phyloP scores from a whole-genome alignment of 1,140 invertebrate species.

The Panagrolaimus sp. region DNA sequence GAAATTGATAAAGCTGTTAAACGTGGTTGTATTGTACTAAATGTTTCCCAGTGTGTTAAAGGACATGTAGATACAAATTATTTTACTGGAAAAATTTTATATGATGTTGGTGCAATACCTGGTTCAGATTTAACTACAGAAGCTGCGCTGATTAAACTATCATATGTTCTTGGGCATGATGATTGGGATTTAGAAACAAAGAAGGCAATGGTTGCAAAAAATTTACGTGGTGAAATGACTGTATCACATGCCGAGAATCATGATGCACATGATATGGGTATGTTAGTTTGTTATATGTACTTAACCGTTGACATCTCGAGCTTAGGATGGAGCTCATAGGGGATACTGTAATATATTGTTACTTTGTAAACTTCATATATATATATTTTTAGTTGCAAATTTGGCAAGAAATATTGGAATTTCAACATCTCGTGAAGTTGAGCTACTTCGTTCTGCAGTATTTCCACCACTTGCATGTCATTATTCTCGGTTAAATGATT shows the following conservation, averaged over 20 bases:
- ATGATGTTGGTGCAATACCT: conserved; percentile 71
- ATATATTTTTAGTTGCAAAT: conserved; percentile 41
- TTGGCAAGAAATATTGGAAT: conserved; percentile 63
- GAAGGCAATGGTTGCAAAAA: conserved; percentile 70
- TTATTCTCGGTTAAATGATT: conserved; percentile 68
- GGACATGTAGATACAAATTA: conserved; percentile 72
- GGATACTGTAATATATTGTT: no score
- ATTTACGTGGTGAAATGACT: conserved; percentile 69
- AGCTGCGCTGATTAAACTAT: conserved; percentile 82
- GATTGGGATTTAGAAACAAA: conserved; percentile 72
- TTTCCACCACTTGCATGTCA: conserved; percentile 73
- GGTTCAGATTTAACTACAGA: conserved; percentile 92
- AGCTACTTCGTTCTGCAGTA: conserved; percentile 69
- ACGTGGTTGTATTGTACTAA: conserved; percentile 80
- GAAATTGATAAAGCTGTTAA: conserved; percentile 70
- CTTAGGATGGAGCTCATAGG: no score
- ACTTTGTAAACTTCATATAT: conserved; percentile 14
- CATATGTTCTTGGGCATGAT: conserved; percentile 78
- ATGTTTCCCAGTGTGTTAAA: conserved; percentile 77
- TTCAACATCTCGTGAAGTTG: conserved; percentile 67
- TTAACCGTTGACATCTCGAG: no score
- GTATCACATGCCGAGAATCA: conserved; percentile 49
- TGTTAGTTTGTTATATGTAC: conserved; percentile 66
- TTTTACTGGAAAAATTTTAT: conserved; percentile 70
- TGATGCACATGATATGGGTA: conserved; percentile 66